Evolutionary conservation across 2,888 invertebrate species (phyloP).

Genomic region (Drosophila anomelani): DNA sequence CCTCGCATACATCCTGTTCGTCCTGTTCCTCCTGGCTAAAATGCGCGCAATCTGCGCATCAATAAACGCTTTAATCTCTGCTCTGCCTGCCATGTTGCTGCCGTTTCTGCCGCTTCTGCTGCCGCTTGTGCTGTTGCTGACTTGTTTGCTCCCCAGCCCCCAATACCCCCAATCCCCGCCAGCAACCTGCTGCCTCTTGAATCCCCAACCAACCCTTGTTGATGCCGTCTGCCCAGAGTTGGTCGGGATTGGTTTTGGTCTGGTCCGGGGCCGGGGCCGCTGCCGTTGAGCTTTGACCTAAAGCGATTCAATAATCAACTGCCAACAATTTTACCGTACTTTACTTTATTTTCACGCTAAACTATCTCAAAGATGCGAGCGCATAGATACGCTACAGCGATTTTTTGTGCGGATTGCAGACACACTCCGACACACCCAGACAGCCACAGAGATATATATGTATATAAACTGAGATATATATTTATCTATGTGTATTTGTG

Average conservation of each 20-base stretch:
- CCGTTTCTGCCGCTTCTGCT: conserved; percentile 55
- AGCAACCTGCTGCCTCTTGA: conserved; percentile 32
- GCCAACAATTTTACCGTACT: conserved; percentile 80
- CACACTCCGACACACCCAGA: conserved; percentile 47
- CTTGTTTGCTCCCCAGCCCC: conserved; percentile 48
- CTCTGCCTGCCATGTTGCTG: conserved; percentile 76
- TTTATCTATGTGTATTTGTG: conserved; percentile 31
- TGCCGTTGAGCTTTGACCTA: conserved; percentile 80
- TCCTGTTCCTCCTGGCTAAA: conserved; percentile 75
- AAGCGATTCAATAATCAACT: conserved; percentile 81
- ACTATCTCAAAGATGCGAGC: conserved; percentile 81
- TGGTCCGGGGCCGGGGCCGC: conserved; percentile 18
- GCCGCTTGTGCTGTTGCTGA: conserved; percentile 45
- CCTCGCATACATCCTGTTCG: conserved; percentile 21
- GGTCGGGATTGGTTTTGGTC: conserved; percentile 36
- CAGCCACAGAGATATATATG: conserved; percentile 20
- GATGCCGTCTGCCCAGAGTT: conserved; percentile 35
- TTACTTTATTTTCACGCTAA: conserved; percentile 80
- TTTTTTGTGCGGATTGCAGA: conserved; percentile 76
- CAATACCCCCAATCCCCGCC: conserved; percentile 12
- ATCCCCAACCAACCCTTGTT: conserved; percentile 22
- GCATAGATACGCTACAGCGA: conserved; percentile 79
- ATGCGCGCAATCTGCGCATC: conserved; percentile 81
- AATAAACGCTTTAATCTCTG: conserved; percentile 80
- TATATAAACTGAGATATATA: not conserved